phyloP scores from a whole-genome alignment of 2,113 vertebrate species.

The Cranoglanis bouderius region DNA sequence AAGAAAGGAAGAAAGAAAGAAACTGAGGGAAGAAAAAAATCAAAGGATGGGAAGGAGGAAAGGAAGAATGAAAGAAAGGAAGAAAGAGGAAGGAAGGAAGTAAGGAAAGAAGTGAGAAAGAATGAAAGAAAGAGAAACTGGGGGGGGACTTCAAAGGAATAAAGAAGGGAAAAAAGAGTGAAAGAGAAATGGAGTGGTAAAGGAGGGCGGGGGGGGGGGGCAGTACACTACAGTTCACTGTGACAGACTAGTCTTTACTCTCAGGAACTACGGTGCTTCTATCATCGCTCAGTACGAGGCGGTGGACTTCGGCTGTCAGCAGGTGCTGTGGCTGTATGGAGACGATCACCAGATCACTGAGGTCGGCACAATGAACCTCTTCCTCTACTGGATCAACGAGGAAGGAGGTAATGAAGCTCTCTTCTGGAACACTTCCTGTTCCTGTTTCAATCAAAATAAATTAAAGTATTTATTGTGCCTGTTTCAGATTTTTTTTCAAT shows the following conservation, averaged over 20 bases:
- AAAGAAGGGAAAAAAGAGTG: too few relatives aligned
- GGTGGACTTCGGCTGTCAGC: conserved; percentile 78
- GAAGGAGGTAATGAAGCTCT: conserved; percentile 76
- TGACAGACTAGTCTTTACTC: not conserved
- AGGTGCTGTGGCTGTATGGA: conserved; percentile 90
- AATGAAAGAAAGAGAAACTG: too few relatives aligned
- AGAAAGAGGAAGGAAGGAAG: too few relatives aligned
- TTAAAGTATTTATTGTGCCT: not conserved
- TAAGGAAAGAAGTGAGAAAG: too few relatives aligned
- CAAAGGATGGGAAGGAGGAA: too few relatives aligned
- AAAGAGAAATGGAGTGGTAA: too few relatives aligned
- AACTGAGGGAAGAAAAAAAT: too few relatives aligned
- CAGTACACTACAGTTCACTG: not conserved
- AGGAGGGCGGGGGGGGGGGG: too few relatives aligned
- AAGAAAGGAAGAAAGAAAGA: too few relatives aligned
- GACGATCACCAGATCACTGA: conserved; percentile 88
- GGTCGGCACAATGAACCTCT: conserved; percentile 93
- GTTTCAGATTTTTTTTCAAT: not conserved
- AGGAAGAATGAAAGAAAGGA: too few relatives aligned
- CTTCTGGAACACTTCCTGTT: not conserved
- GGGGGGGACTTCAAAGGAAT: too few relatives aligned
- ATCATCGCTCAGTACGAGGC: conserved; percentile 84
- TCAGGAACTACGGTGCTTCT: conserved; percentile 85
- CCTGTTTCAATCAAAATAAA: not conserved
- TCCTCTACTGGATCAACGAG: conserved; percentile 91